Evolutionary conservation across 1,140 invertebrate species (phyloP).

Genomic region (Luehdorfia chinensis): DNA sequence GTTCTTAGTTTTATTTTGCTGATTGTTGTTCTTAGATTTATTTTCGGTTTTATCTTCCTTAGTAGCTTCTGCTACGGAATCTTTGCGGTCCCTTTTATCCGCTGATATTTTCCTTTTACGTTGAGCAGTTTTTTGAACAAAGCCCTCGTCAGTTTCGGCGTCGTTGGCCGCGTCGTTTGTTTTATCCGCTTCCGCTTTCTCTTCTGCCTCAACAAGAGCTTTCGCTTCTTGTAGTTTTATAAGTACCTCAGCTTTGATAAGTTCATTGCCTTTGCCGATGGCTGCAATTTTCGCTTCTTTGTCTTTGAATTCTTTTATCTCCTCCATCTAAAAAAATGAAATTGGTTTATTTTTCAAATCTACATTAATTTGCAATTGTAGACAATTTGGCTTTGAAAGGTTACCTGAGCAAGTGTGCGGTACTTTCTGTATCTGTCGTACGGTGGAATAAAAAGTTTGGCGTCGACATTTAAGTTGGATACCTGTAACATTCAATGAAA

Average conservation of each 20-base stretch:
- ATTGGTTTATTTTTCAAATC: too few relatives aligned
- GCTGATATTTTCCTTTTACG: constrained; percentile 45
- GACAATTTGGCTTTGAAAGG: too few relatives aligned
- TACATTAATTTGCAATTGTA: too few relatives aligned
- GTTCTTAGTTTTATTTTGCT: constrained; percentile 20
- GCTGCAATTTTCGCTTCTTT: constrained; percentile 54
- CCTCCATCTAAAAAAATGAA: constrained; percentile 40
- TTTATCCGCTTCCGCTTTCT: constrained; percentile 12
- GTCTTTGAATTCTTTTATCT: constrained; percentile 47
- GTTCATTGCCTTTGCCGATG: constrained; percentile 47
- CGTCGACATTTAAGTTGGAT: constrained; percentile 42
- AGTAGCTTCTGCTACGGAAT: constrained; percentile 6
- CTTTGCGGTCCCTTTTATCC: constrained; percentile 25
- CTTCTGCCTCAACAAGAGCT: constrained; percentile 25
- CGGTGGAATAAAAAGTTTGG: constrained; percentile 49
- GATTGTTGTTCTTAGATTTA: constrained; percentile 21
- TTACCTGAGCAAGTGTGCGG: constrained; percentile 47
- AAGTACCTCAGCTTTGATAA: constrained; percentile 50
- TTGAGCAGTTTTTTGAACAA: constrained; percentile 5
- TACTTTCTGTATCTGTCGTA: constrained; percentile 55
- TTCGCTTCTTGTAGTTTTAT: constrained; percentile 40
- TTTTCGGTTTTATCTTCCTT: constrained; percentile 14
- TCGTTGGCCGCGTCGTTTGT: constrained; percentile 17
- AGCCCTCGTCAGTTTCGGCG: background rate
- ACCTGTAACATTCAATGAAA: constrained; percentile 43